A percentile compares a stretch with the other conserved stretches of the same genome.
Evolutionary conservation across 92 coral and sea anemone genomes (phyloP).

Genomic region (Parazoanthus swiftii): DNA sequence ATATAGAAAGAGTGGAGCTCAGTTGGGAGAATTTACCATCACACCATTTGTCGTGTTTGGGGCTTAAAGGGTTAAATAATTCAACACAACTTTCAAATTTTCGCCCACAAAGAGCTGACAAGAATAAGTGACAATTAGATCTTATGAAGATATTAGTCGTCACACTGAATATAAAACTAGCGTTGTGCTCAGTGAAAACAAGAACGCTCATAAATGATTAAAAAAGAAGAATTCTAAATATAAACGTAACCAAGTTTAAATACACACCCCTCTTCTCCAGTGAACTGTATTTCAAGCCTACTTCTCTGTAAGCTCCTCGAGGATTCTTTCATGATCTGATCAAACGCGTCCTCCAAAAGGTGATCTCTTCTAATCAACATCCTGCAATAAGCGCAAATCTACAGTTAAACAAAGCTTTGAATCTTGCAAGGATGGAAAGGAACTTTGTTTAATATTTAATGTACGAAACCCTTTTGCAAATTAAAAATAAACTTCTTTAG

Average conservation of each 20-base stretch:
- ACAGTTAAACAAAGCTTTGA: background rate
- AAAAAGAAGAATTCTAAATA: background rate
- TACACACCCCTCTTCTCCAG: slow-evolving; percentile 97
- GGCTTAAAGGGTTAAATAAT: too few species aligned
- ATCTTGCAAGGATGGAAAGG: background rate
- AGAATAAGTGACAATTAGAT: background rate
- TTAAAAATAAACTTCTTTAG: too few species aligned
- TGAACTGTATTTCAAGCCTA: slow-evolving; percentile 87
- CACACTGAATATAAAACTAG: too few species aligned
- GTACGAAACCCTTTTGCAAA: background rate
- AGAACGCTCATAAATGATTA: background rate
- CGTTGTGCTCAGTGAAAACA: too few species aligned
- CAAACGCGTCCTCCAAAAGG: slow-evolving; percentile 95
- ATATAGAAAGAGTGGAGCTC: too few species aligned
- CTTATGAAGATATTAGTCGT: background rate
- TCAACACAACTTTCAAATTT: background rate
- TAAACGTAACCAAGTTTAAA: background rate
- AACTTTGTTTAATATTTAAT: background rate
- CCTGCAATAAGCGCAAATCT: slow-evolving; percentile 44
- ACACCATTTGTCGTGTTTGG: too few species aligned
- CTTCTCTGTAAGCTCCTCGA: slow-evolving; percentile 85
- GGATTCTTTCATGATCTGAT: slow-evolving; percentile 97
- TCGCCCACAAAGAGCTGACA: background rate
- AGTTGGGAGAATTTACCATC: too few species aligned
- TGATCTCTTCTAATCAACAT: slow-evolving; percentile 87